Percentiles rank a stretch among this genome's conserved stretches.
These are phyloP conservation scores for Meda fulgida DNA, from an alignment of 2,797 vertebrate species.

Conservation along the genomic window DNA sequence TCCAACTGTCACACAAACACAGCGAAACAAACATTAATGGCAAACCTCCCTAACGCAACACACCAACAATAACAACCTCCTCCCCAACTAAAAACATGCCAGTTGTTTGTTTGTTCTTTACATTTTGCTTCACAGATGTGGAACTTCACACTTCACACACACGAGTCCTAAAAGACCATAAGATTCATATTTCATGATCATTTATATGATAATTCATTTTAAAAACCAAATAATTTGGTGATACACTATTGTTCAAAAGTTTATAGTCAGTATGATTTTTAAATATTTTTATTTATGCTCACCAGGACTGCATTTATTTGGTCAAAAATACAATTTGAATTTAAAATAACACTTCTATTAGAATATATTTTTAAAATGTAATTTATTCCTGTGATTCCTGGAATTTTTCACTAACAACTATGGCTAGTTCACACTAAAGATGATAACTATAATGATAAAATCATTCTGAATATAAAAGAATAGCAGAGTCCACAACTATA, in stretches of 20 bases:
- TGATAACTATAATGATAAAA: neutral
- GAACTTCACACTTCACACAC: neutral
- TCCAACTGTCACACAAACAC: constrained; percentile 86
- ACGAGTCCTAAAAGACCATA: neutral
- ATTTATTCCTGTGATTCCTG: neutral
- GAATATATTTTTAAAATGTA: neutral
- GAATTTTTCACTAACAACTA: neutral
- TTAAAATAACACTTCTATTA: neutral
- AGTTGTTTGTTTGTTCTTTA: neutral
- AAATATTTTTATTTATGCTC: neutral
- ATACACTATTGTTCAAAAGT: neutral
- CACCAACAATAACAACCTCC: constrained; percentile 1
- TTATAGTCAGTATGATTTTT: neutral
- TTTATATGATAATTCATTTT: neutral
- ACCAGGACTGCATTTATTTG: neutral
- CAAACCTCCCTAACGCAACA: neutral
- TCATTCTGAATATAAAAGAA: no score
- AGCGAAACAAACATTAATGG: constrained; percentile 13
- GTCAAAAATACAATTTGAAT: neutral
- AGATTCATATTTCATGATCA: neutral
- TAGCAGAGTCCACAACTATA: no score
- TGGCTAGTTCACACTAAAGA: neutral
- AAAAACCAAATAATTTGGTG: neutral
- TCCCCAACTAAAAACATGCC: neutral
- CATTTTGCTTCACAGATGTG: neutral